A percentile compares a stretch with the other conserved stretches of the same genome.
These are phyloP conservation scores for Oreohelix idahoensis DNA, from an alignment of 1,140 invertebrate species.

Conservation along the genomic window DNA sequence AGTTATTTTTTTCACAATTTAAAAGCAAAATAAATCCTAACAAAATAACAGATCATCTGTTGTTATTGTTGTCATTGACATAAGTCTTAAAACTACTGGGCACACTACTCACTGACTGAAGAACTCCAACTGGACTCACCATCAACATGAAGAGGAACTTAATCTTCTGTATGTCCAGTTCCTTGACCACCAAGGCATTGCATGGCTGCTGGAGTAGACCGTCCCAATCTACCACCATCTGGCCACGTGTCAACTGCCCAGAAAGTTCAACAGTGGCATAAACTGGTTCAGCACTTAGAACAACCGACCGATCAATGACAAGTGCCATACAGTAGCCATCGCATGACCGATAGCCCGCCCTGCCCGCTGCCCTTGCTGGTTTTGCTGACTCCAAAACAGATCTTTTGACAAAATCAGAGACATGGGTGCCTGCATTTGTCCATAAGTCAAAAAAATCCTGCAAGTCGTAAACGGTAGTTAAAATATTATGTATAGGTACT, in stretches of 20 bases:
- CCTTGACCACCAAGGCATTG: slow-evolving; percentile 57
- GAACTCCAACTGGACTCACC: slow-evolving; percentile 9
- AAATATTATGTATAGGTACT: too few relatives aligned
- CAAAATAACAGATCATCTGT: not conserved
- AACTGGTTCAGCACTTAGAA: slow-evolving; percentile 44
- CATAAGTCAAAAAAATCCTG: slow-evolving; percentile 48
- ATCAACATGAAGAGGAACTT: slow-evolving; percentile 35
- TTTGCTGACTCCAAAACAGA: slow-evolving; percentile 37
- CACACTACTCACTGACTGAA: not conserved
- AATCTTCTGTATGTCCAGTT: slow-evolving; percentile 49
- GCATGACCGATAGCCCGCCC: slow-evolving; percentile 42
- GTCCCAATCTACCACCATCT: slow-evolving; percentile 65
- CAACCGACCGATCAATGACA: slow-evolving; percentile 45
- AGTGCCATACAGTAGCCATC: slow-evolving; percentile 56
- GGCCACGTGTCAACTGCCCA: slow-evolving; percentile 59
- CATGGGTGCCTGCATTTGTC: slow-evolving; percentile 32
- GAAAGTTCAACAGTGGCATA: slow-evolving; percentile 58
- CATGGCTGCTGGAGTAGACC: slow-evolving; percentile 40
- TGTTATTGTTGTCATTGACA: not conserved
- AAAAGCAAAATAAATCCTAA: not conserved
- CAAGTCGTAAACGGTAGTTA: too few relatives aligned
- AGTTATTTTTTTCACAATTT: too few relatives aligned
- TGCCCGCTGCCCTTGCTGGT: slow-evolving; percentile 7
- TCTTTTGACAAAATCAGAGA: slow-evolving; percentile 38
- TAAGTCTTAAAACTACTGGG: not conserved